Percentiles rank a stretch among this genome's conserved stretches.
phyloP scores from a whole-genome alignment of 2,113 vertebrate species.

The Bostrychus sinensis region DNA sequence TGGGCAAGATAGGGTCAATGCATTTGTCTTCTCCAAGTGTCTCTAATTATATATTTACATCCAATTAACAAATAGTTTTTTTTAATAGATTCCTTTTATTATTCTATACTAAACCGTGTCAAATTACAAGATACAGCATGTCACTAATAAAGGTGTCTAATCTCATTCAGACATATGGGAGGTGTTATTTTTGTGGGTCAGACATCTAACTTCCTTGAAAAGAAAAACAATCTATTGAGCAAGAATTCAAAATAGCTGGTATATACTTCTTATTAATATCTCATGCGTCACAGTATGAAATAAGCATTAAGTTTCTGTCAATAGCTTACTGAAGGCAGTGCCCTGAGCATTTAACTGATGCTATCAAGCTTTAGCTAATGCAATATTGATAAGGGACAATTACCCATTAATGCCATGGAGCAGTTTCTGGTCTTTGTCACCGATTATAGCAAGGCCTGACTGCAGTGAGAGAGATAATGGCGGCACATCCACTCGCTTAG shows the following conservation, averaged over 20 bases:
- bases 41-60: neutral
- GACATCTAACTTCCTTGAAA: neutral
- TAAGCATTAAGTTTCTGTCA: constrained; percentile 21
- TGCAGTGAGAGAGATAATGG: constrained; percentile 1
- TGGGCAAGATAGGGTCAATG: too few species aligned
- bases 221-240: neutral
- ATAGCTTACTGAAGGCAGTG: constrained; percentile 18
- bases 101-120: neutral
- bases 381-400: constrained; percentile 63
- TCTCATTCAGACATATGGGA: neutral
- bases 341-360: constrained; percentile 32
- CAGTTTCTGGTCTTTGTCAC: constrained; percentile 38
- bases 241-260: neutral
- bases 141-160: neutral
- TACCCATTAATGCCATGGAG: constrained; percentile 44
- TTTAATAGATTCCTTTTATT: constrained; percentile 1
- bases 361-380: constrained; percentile 52
- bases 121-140: constrained; percentile 3
- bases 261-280: neutral
- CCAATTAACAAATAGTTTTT: constrained; percentile 21
- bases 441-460: constrained; percentile 34
- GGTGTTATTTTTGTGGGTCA: constrained; percentile 4
- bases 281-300: constrained; percentile 12
- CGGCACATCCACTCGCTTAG: constrained; percentile 2
- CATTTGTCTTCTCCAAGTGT: constrained; percentile 41